A percentile compares a stretch with the other conserved stretches of the same genome.
Conservation (phyloP, 2,888 invertebrate species). For the Harmothoe impar region DNA sequence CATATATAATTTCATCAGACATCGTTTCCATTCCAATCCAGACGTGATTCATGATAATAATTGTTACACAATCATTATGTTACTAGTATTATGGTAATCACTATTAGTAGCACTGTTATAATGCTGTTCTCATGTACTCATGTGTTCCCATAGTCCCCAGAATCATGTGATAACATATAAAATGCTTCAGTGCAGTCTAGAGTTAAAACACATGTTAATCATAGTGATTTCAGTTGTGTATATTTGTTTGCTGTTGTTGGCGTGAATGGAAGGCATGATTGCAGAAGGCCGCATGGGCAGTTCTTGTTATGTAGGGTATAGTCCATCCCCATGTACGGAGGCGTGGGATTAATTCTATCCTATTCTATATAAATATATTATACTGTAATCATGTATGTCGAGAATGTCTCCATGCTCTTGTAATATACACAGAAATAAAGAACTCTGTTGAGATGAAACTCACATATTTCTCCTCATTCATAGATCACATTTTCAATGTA, state of each 20-base stretch:
- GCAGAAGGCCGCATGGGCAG: not conserved
- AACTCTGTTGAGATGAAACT: slow-evolving; percentile 46
- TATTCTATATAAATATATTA: slow-evolving; percentile 37
- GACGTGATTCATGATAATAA: not conserved
- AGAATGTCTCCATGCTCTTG: slow-evolving; percentile 47
- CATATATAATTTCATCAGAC: no score
- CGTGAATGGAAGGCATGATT: not conserved
- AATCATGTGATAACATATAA: slow-evolving; percentile 6
- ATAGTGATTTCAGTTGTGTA: slow-evolving; percentile 1
- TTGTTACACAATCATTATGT: not conserved
- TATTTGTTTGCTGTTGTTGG: not conserved
- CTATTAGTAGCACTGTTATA: not conserved
- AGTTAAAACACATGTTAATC: slow-evolving; percentile 17
- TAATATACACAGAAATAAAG: slow-evolving; percentile 56
- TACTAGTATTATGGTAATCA: not conserved
- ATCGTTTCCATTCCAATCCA: slow-evolving; percentile 10
- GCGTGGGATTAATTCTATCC: slow-evolving; percentile 24
- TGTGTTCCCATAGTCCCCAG: not conserved
- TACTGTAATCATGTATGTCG: slow-evolving; percentile 32
- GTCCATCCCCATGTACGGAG: not conserved
- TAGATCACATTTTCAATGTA: no score
- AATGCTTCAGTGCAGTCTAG: slow-evolving; percentile 3
- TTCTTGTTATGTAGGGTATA: slow-evolving; percentile 24
- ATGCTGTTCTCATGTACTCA: not conserved
- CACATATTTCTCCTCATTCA: not conserved